Evolutionary conservation across 2,797 vertebrate species (phyloP), one percentile per base, ranked within the genome.

Genomic region (Buceros bicornis): DNA sequence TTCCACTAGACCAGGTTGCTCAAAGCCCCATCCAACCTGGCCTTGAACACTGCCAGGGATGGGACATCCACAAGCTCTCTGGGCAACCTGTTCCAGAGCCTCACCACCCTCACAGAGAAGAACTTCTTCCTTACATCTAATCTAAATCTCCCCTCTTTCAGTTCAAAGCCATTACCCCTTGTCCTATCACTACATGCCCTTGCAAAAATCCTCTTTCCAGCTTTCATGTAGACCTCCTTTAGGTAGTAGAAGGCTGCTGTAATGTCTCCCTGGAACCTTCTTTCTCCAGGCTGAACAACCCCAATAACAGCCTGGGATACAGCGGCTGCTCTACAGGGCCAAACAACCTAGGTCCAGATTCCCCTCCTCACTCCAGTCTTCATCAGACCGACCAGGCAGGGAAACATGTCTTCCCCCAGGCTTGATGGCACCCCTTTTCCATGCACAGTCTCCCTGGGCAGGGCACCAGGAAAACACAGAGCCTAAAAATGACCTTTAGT

Each of bases 41-140:
- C 10, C 17, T 25, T 13, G 8, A 87, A 25, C 6, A 24, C 3
- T 62, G 37, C 42, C 26, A 77, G 24, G 53, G 11, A 37, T 8
- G 10, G 17, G 5, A 4, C 21, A 74, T 10, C 45, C 22, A 42
- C 47, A 70, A 1, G 5, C 37, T 29, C 40, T 50, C 66, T 42
- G 9, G 18, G 14, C 21, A 65, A 2, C 19, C 7, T 29, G 10
- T 15, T 11, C 18, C 51, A 50, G 25, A 0, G 4, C 2, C 72
- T 61, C 56, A 35, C 4, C n/a, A 35, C 56, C 6, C 10, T 40
- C 40, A 9, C 3, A 29, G 45, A 24, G 10, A 33, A 78, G 22
- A 87, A n/a, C 54, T 48, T 22, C 54, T 48, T 22, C 48, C 21
- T 48, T 48, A 48, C 21, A 48, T 48, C 20, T 10, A 48, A 24